These are phyloP conservation scores for Cololabis saira DNA, from an alignment of 2,113 vertebrate genomes.

Conservation along the genomic window DNA sequence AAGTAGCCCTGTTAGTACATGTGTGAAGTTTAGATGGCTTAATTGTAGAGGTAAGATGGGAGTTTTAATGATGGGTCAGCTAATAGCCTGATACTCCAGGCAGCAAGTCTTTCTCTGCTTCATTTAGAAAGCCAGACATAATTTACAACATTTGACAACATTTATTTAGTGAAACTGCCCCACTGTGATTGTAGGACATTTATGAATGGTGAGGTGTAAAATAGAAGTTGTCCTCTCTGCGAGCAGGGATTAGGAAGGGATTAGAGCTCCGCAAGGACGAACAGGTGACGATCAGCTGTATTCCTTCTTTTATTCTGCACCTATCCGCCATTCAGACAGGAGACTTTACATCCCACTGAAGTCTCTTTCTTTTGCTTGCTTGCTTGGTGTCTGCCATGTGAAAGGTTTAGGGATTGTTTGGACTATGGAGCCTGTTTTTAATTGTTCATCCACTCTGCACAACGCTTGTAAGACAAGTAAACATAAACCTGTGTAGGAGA, in stretches of 20 bases:
- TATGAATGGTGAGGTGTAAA: conserved; percentile 42
- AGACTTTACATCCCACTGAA: neutral
- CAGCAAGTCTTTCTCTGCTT: too few species aligned
- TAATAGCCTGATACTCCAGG: neutral
- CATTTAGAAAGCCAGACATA: neutral
- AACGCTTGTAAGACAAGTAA: too few species aligned
- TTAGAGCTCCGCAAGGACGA: conserved; percentile 76
- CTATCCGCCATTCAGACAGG: neutral
- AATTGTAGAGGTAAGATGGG: neutral
- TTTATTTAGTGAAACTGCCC: neutral
- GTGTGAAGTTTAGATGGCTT: neutral
- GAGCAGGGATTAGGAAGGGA: conserved; percentile 74
- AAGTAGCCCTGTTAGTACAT: neutral
- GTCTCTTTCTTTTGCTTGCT: too few species aligned
- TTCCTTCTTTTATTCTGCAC: neutral
- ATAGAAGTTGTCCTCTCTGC: conserved; percentile 66
- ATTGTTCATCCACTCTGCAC: too few species aligned
- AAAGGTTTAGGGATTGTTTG: too few species aligned
- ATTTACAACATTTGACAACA: neutral
- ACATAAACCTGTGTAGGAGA: too few species aligned
- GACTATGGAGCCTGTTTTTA: too few species aligned
- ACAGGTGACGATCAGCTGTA: conserved; percentile 40
- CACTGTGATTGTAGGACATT: neutral
- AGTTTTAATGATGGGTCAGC: neutral
- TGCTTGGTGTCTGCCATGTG: too few species aligned